Percentiles rank a stretch among this genome's conserved stretches.
Conservation (phyloP, 2,888 invertebrate genomes). For the Megaustenia siamemsis region DNA sequence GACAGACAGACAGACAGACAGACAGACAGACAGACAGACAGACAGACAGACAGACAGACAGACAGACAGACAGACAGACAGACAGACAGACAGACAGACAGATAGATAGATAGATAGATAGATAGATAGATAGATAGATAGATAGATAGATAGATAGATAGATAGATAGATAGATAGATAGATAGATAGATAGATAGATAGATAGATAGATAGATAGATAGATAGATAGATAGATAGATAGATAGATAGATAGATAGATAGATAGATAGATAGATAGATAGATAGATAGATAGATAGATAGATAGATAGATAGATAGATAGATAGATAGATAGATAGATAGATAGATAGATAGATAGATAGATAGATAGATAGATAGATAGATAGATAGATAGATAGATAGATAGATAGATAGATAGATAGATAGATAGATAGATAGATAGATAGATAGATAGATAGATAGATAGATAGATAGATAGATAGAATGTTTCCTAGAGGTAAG, state of each 20-base stretch:
- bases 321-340: slow-evolving; percentile 9
- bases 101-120: no score
- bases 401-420: no score
- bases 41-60: neutral
- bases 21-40: neutral
- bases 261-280: neutral
- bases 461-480: no score
- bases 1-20: neutral
- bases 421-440: no score
- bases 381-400: no score
- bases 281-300: neutral
- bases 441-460: no score
- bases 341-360: slow-evolving; percentile 9
- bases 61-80: neutral
- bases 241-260: neutral
- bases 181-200: neutral
- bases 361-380: neutral
- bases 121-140: slow-evolving; percentile 9
- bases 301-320: neutral
- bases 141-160: slow-evolving; percentile 9
- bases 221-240: neutral
- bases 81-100: neutral
- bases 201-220: neutral
- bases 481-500: no score
- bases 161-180: neutral